Evolutionary conservation across 2,797 vertebrate genomes (phyloP), one percentile per base, ranked within the genome.

Genomic region (Enteromius unitaeniatus): DNA sequence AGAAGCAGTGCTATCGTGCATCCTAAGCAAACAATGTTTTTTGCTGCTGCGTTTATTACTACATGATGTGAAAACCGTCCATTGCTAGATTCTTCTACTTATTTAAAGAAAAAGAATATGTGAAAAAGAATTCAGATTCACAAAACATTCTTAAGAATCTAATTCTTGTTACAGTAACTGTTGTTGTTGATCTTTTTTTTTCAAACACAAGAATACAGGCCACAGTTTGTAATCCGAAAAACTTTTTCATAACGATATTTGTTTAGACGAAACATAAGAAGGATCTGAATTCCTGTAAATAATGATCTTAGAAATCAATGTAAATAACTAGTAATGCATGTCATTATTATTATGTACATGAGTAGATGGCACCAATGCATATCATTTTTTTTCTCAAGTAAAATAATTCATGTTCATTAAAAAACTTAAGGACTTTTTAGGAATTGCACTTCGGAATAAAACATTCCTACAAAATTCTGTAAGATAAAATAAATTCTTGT

Each of bases 41-140:
- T 60, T 10, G 23, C 2, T 6, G 14, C 17, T 31, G 87, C 72
- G 60, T 86, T 90, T 89, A 92, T 87, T 65, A 86, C 86, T 87
- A 89, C 88, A 91, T 92, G 89, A 91, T 92, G 90, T 92, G 21
- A 2, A 75, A 37, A 55, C 31, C 0, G 2, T 60, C 34, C 7
- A 37, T 73, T 55, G 45, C 82, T 67, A 58, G 55, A 42, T 67
- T 15, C 31, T 21, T 26, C 2, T 53, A 79, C 21, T 28, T 37
- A 67, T 53, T 79, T 40, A 6, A 11, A 70, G n/a, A 42, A 70
- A 11, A 79, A 40, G 31, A 4, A 26, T 47, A 2, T 31, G 65
- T 53, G 9, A 34, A 21, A 19, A 13, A 13, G 1, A 8, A 28
- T 11, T 11, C 4, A 1, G 31, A 37, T 53, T 53, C 19, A 34